A percentile compares a stretch with the other conserved stretches of the same genome.
Conservation (phyloP, 1,140 invertebrate species). For the Anadara kagoshimensis region DNA sequence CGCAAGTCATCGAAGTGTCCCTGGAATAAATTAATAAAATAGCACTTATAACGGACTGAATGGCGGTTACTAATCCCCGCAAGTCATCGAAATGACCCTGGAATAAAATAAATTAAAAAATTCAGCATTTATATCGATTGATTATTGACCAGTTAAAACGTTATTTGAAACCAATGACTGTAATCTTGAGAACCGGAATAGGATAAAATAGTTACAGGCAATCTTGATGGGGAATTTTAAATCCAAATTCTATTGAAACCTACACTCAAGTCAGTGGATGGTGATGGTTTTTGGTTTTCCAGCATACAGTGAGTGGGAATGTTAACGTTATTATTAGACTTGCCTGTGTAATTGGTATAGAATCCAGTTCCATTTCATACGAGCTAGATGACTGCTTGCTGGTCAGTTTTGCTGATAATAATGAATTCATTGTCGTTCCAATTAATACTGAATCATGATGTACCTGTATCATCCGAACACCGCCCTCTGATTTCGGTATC, state of each 20-base stretch:
- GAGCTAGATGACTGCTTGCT: slow-evolving; percentile 41
- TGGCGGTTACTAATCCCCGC: not conserved
- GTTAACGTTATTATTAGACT: not conserved
- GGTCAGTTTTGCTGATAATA: slow-evolving; percentile 44
- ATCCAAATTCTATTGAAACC: too few relatives aligned
- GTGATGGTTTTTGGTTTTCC: not conserved
- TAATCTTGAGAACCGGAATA: too few relatives aligned
- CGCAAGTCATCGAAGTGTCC: slow-evolving; percentile 60
- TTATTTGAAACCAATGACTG: too few relatives aligned
- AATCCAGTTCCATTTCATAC: slow-evolving; percentile 48
- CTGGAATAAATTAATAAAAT: slow-evolving; percentile 34
- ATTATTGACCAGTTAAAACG: too few relatives aligned
- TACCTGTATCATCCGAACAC: slow-evolving; percentile 53
- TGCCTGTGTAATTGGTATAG: slow-evolving; percentile 63
- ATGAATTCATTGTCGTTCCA: slow-evolving; percentile 67
- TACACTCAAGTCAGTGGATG: too few relatives aligned
- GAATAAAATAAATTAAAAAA: not conserved
- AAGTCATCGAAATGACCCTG: not conserved
- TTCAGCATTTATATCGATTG: too few relatives aligned
- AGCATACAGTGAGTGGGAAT: not conserved
- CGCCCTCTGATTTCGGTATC: slow-evolving; percentile 64
- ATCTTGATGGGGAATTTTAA: too few relatives aligned
- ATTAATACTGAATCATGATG: slow-evolving; percentile 51
- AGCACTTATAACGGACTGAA: not conserved
- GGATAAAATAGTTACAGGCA: too few relatives aligned